Evolutionary conservation across 64 coral and sea anemone genomes (phyloP), one percentile per base, ranked within the genome.

Genomic region (Pocillopora damicornis): DNA sequence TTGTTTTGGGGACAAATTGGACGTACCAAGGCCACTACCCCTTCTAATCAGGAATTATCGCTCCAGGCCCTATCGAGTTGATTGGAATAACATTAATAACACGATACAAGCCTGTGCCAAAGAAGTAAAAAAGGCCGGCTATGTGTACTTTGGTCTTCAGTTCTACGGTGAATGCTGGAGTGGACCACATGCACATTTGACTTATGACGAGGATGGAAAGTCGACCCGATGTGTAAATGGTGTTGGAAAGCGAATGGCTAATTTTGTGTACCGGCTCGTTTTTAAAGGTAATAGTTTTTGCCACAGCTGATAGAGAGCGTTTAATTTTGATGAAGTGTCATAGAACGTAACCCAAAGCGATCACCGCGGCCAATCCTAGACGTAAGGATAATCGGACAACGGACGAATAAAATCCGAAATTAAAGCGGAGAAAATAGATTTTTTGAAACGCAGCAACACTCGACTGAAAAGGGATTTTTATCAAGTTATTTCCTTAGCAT

Each of bases 81-180:
- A 91, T 42, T 91, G 89, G 90, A 79, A 74, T 1, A 59, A 91
- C 38, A 15, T 91, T 22, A 87, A 91, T 38, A 79, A 67, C 34
- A 91, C 90, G 37, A 87, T 91, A 36, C 22, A 63, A 58, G 83
- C 81, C 20, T 94, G 92, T 58, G 83, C 83, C 20, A 42, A 60
- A 4, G 45, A 73, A 65, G 88, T 89, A 0, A 76, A 90, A 56
- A n/a, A 76, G 1, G 80, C 78, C 42, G 88, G 92, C 0, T 94
- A 82, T 30, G 16, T 61, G 0, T 89, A 90, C 58, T 94, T 94
- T 90, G 92, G 88, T 0, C 25, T 94, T 68, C 88, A 90, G 59
- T 94, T 87, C 58, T 94, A 94, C 64, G 92, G 92, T 5, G 92
- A 94, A 79, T 94, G 92, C 69, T 94, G 88, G 92, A 90, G 88